Evolutionary conservation across 2,113 vertebrate genomes (phyloP).

Genomic region (Oostethus manadensis): DNA sequence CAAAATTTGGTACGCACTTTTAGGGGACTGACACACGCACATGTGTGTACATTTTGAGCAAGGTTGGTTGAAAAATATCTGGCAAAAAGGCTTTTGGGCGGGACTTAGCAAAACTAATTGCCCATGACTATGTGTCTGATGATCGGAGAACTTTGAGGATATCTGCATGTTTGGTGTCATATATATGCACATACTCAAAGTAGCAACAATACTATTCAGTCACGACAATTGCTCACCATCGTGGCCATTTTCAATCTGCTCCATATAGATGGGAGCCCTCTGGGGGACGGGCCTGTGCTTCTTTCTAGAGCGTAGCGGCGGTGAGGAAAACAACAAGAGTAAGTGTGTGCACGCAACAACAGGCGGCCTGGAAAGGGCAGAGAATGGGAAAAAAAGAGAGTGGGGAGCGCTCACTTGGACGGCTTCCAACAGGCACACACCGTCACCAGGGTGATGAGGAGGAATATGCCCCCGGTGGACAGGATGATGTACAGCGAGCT

Average conservation of each 20-base stretch:
- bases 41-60: too few relatives aligned
- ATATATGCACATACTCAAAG: not conserved
- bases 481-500: slow-evolving; percentile 98
- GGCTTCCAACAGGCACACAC: slow-evolving; percentile 99
- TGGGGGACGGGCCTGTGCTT: slow-evolving; percentile 77
- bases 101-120: not conserved
- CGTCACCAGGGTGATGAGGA: slow-evolving; percentile 94
- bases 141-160: too few relatives aligned
- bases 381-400: slow-evolving; percentile 7
- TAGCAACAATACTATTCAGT: not conserved
- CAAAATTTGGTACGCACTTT: too few relatives aligned
- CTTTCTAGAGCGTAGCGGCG: slow-evolving; percentile 69
- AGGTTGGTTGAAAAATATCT: too few relatives aligned
- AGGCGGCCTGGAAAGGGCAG: not conserved
- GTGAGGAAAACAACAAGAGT: not conserved
- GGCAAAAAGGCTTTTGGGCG: not conserved
- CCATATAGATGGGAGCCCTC: slow-evolving; percentile 74
- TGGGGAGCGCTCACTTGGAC: slow-evolving; percentile 77
- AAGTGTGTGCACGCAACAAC: not conserved
- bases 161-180: not conserved
- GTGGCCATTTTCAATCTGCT: slow-evolving; percentile 81
- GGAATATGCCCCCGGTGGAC: slow-evolving; percentile 93
- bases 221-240: slow-evolving; percentile 74
- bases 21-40: too few relatives aligned
- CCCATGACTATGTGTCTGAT: too few relatives aligned